Evolutionary conservation across 2,113 vertebrate genomes (phyloP), one percentile per base, ranked within the genome.

Genomic region (Phasianus colchicus): DNA sequence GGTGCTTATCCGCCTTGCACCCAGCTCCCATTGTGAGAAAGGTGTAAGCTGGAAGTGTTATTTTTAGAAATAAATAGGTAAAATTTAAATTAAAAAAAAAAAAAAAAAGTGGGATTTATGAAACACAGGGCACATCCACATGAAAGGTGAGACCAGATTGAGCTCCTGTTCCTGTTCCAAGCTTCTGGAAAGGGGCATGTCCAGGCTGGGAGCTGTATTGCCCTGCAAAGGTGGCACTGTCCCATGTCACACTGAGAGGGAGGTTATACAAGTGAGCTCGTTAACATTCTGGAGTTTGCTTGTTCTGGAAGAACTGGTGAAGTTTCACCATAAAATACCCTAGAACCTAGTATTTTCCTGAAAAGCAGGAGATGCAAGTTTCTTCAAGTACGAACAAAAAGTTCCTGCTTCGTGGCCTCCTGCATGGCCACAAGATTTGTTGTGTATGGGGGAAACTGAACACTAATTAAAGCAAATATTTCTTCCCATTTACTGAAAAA

Each of bases 161-260:
- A 91, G 9, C 4, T 77, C 22, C 14, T 63, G 8, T n/a, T 22
- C 40, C 19, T 40, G 6, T 24, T 75, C n/a, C 32, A 50, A 42
- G 24, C 18, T 72, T 11, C 47, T 64, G 43, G 30, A 75, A 79
- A 0, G 0, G 6, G 38, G 2, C 0, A 2, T 12, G 50, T 50
- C 54, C 1, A 0, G 34, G 14, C 16, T 72, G 25, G 43, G 50
- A 79, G 14, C 11, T 52, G 21, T 36, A 77, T 12, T 60, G 27
- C 42, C 19, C 43, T 1, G 2, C 12, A 79, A 58, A 60, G 19
- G 9, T 52, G 32, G 45, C 21, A 16, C 9, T 57, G 6, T 63
- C 18, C 70, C 10, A 4, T 8, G 10, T 25, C 75, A 22, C 18
- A 21, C 19, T 42, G 27, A 50, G 81, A 82, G 34, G 52, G 8